Percentiles rank a stretch among this genome's conserved stretches.
These are phyloP conservation scores for Epizoanthus stellaris DNA, from an alignment of 92 coral and sea anemone genomes.

Conservation along the genomic window DNA sequence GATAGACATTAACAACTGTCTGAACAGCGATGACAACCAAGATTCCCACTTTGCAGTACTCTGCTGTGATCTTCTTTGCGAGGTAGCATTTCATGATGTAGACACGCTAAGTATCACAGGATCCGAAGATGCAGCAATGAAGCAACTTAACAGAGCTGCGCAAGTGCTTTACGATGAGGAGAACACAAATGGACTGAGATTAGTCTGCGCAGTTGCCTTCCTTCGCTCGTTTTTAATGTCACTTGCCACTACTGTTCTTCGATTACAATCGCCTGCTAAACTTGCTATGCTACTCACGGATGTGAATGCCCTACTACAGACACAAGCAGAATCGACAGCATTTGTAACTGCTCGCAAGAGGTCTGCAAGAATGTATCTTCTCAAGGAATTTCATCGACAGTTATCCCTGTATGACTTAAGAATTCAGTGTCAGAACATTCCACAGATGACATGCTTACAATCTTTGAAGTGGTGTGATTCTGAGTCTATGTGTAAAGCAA, in stretches of 20 bases:
- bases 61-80: slow-evolving; percentile 91
- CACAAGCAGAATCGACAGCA: background rate
- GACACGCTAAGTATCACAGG: slow-evolving; percentile 58
- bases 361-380: slow-evolving; percentile 59
- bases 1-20: slow-evolving; percentile 65
- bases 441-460: slow-evolving; percentile 57
- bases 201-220: slow-evolving; percentile 84
- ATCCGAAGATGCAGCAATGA: slow-evolving; percentile 69
- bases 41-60: slow-evolving; percentile 83
- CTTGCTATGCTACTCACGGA: slow-evolving; percentile 65
- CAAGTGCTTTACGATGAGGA: slow-evolving; percentile 54
- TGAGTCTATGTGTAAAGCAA: slow-evolving; percentile 48
- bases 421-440: slow-evolving; percentile 55
- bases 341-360: slow-evolving; percentile 33
- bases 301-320: slow-evolving; percentile 58
- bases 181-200: slow-evolving; percentile 46
- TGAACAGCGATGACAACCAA: slow-evolving; percentile 55
- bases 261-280: slow-evolving; percentile 42
- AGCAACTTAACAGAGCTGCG: slow-evolving; percentile 66
- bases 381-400: slow-evolving; percentile 79
- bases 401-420: slow-evolving; percentile 69
- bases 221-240: slow-evolving; percentile 72
- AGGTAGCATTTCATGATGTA: slow-evolving; percentile 73
- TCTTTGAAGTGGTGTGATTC: slow-evolving; percentile 53
- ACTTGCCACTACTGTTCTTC: slow-evolving; percentile 63